Base-by-base conservation (phyloP, 2,113 vertebrate genomes). In the Gnathonemus longibarbis region DNA sequence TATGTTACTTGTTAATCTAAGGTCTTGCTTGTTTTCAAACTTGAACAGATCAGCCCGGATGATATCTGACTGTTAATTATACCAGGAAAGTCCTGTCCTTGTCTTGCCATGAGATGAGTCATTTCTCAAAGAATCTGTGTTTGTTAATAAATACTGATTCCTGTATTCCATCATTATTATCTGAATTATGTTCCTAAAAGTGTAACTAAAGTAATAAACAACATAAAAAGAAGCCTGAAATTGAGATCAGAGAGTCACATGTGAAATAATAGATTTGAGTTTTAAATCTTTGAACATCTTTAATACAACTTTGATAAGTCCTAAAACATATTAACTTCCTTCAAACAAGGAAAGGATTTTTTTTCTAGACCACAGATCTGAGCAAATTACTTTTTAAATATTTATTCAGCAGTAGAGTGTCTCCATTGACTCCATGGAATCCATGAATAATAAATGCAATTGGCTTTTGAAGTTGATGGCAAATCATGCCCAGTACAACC, bases 401-500 rank as follows among this genome's bases (percentile, higher is more conserved):
- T 87, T 52, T 53, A 52, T 87, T 53, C 45, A 53, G 15, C 27
- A 87, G 85, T 53, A 39, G 50, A 87, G 49, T 53, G 50, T 87
- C 85, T 87, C 50, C 50, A 52, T 87, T 86, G 84, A 86, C 49
- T 53, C 50, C 48, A 53, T 35, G 50, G 50, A 35, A 35, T 87
- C 13, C n/a, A 87, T 53, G 27, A 87, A 87, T 87, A 87, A 53
- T 87, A 87, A 87, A 87, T 87, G 85, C 21, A 50, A 52, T 52
- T 87, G 48, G 49, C 45, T 87, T 87, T 53, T 87, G 46, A 87
- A 87, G 85, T n/a, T 87, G 85, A 52, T 52, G 46, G 85, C 85
- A 52, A 87, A 87, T 87, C 42, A 87, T 24, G 49, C 48, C 85
- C 24, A 87, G 85, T 87, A 46, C 46, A 87, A 87, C 27, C n/a